Base-by-base conservation (phyloP, 2,113 vertebrate species). In the Emydura subglobosa region DNA sequence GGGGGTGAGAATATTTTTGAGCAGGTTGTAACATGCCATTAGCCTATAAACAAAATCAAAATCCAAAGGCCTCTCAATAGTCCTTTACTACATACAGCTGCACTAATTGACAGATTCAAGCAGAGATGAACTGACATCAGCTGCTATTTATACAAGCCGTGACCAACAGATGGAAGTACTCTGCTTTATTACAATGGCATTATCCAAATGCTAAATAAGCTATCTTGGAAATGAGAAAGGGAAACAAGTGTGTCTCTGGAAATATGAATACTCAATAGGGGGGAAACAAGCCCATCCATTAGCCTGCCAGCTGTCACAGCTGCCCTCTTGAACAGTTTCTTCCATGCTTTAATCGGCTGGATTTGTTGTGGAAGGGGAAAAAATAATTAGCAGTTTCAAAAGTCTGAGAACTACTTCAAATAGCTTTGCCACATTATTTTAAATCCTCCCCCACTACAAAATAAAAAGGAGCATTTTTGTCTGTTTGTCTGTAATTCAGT, bases 131-230 rank as follows among this genome's bases (percentile, higher is more conserved):
- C 31, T 79, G 86, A 47, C 89, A 96, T 59, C 87, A 86, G 92
- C 85, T 74, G 84, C 94, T 93, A 85, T 65, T 91, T 88, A 92
- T 94, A 92, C n/a, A 90, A 96, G 65, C 57, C 61, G 42, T 87
- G 90, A 83, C 88, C 91, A 97, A 79, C 96, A 97, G 93, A 96
- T 92, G 88, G 96, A 87, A 95, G 79, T 78, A 79, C n/a, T 79
- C 39, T 89, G 82, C 76, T 96, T 93, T 84, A 82, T 91, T 91
- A n/a, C 76, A 53, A 86, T 3, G 76, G 91, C 90, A 84, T 93
- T 61, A 88, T 94, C 84, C 91, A 96, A 95, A 86, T 5, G 34
- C 51, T 94, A 92, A 95, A 94, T 44, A 84, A 83, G 85, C 86
- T 91, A 27, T 55, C 79, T 61, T 79, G 91, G 92, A 93, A 96